Percentiles rank a stretch among this genome's conserved stretches.
Conservation (phyloP, 2,113 vertebrate genomes). For the Saguinus imperator region DNA sequence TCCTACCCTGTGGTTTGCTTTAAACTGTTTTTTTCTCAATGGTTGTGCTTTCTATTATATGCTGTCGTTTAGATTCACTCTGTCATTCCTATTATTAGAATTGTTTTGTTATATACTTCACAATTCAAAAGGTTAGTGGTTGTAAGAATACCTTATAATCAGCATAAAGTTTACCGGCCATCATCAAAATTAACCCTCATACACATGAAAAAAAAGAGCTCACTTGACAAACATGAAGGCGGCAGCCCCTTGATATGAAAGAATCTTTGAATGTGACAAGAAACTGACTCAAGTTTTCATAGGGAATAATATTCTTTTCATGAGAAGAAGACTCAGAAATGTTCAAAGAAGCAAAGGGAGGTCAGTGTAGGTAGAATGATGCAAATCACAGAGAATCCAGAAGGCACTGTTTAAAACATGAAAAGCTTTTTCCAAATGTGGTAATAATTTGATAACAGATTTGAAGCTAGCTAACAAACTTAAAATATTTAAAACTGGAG, state of each 20-base stretch:
- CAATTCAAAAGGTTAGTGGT: conserved; percentile 84
- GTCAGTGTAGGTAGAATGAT: conserved; percentile 48
- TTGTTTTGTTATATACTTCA: conserved; percentile 83
- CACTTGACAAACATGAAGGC: conserved; percentile 65
- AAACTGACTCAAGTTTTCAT: conserved; percentile 69
- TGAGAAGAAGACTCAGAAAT: conserved; percentile 43
- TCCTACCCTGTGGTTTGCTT: conserved; percentile 78
- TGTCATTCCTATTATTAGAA: conserved; percentile 84
- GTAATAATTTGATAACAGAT: conserved; percentile 47
- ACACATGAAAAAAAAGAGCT: conserved; percentile 56
- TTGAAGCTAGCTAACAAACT: background rate
- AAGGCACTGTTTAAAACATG: conserved; percentile 62
- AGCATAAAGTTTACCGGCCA: conserved; percentile 75
- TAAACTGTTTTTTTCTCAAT: conserved; percentile 79
- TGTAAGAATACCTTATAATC: conserved; percentile 83
- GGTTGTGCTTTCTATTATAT: conserved; percentile 78
- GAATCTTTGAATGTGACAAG: conserved; percentile 62
- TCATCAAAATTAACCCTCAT: conserved; percentile 78
- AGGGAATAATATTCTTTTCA: conserved; percentile 63
- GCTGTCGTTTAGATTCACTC: conserved; percentile 80
- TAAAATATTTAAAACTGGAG: conserved; percentile 6
- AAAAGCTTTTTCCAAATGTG: conserved; percentile 64
- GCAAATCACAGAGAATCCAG: conserved; percentile 55
- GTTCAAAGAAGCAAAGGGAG: conserved; percentile 55
- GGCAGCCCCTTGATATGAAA: conserved; percentile 67